A percentile compares a stretch with the other conserved stretches of the same genome.
phyloP scores from a whole-genome alignment of 2,888 invertebrate species.

The Crematogaster levior region DNA sequence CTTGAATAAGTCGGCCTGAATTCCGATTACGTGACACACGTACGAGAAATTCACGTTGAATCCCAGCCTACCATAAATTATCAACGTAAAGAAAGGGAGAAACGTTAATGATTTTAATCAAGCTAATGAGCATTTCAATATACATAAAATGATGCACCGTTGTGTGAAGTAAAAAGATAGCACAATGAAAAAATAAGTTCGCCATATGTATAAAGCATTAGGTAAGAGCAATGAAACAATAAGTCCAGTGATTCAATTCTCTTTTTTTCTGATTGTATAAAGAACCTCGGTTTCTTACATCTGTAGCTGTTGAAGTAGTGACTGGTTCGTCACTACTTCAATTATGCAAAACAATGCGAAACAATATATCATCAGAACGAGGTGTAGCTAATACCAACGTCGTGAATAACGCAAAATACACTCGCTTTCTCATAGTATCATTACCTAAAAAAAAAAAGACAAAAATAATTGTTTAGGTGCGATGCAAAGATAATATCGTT shows the following conservation, averaged over 20 bases:
- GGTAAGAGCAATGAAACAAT: neutral
- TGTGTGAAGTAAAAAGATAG: neutral
- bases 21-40: constrained; percentile 46
- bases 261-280: neutral
- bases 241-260: neutral
- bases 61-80: constrained; percentile 21
- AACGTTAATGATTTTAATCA: neutral
- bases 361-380: constrained; percentile 23
- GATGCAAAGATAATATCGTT: neutral
- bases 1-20: constrained; percentile 39
- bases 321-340: no score
- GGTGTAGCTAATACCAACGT: constrained; percentile 13
- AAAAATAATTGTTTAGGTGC: neutral
- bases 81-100: neutral
- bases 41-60: constrained; percentile 32
- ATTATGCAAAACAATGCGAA: neutral
- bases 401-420: neutral
- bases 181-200: neutral
- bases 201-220: neutral
- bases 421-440: neutral
- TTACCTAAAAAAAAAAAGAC: constrained; percentile 11
- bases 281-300: no score
- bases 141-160: neutral
- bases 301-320: no score
- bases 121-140: neutral